These are phyloP conservation scores for Alca torda DNA, from an alignment of 2,797 vertebrate species.

Conservation along the genomic window DNA sequence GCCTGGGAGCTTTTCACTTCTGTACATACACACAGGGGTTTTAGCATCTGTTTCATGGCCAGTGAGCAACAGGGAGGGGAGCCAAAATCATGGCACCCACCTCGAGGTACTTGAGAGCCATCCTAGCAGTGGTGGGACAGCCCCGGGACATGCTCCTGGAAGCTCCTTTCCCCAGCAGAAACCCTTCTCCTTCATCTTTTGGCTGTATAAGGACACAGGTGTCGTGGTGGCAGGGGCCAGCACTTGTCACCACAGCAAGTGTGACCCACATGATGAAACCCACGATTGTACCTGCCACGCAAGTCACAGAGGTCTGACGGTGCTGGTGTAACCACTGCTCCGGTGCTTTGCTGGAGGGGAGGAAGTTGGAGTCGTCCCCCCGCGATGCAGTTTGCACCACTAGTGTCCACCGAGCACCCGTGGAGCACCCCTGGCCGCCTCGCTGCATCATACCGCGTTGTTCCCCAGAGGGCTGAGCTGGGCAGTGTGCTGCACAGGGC, in stretches of 20 bases:
- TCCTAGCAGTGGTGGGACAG: neutral
- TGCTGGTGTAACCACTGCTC: neutral
- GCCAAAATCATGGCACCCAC: neutral
- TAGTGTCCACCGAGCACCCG: neutral
- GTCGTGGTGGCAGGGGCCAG: neutral
- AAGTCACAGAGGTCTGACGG: neutral
- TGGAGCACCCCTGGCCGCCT: neutral
- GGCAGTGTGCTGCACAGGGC: accelerated
- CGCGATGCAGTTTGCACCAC: neutral
- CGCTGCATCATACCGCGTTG: neutral
- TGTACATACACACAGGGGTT: accelerated
- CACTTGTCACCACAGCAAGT: neutral
- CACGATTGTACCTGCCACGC: neutral
- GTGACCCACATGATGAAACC: neutral
- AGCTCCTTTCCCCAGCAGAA: neutral
- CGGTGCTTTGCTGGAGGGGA: neutral
- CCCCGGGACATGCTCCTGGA: accelerated
- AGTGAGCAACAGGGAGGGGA: neutral
- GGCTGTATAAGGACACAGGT: neutral
- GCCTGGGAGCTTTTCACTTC: neutral
- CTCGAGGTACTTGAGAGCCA: neutral
- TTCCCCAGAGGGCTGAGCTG: neutral
- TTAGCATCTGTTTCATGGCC: neutral
- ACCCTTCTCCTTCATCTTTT: neutral
- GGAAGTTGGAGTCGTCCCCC: neutral